These are phyloP conservation scores for Busseola fusca DNA, from an alignment of 2,888 invertebrate genomes.

Conservation along the genomic window DNA sequence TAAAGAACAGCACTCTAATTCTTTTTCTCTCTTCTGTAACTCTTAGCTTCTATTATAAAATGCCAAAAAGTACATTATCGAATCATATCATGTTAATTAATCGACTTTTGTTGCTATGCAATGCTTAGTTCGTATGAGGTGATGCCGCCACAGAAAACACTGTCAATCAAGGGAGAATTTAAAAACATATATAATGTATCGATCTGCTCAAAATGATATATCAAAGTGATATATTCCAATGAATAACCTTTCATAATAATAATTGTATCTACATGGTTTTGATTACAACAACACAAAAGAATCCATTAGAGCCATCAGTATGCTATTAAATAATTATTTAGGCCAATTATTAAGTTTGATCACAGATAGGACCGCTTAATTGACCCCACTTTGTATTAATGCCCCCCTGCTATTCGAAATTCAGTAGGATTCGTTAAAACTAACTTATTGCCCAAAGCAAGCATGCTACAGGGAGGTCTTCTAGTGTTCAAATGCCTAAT, in stretches of 20 bases:
- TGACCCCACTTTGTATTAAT: neutral
- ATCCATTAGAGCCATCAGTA: conserved; percentile 43
- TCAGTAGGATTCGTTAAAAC: neutral
- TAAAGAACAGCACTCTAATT: too few species aligned
- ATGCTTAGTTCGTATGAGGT: neutral
- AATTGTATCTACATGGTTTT: neutral
- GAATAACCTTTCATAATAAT: neutral
- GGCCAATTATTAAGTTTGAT: conserved; percentile 15
- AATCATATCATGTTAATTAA: too few species aligned
- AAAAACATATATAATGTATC: neutral
- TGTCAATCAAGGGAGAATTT: neutral
- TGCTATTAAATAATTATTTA: conserved; percentile 17
- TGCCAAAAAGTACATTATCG: too few species aligned
- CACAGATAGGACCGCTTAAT: conserved; percentile 6
- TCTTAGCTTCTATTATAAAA: too few species aligned
- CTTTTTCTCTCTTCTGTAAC: too few species aligned
- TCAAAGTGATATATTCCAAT: conserved; percentile 13
- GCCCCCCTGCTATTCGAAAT: neutral
- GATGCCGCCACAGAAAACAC: neutral
- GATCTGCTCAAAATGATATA: conserved; percentile 6
- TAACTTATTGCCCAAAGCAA: neutral
- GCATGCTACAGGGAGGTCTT: neutral
- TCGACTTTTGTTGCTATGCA: neutral
- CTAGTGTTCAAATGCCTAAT: neutral
- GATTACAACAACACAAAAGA: conserved; percentile 41